phyloP scores from a whole-genome alignment of 2,113 vertebrate species.

The Albula goreensis region DNA sequence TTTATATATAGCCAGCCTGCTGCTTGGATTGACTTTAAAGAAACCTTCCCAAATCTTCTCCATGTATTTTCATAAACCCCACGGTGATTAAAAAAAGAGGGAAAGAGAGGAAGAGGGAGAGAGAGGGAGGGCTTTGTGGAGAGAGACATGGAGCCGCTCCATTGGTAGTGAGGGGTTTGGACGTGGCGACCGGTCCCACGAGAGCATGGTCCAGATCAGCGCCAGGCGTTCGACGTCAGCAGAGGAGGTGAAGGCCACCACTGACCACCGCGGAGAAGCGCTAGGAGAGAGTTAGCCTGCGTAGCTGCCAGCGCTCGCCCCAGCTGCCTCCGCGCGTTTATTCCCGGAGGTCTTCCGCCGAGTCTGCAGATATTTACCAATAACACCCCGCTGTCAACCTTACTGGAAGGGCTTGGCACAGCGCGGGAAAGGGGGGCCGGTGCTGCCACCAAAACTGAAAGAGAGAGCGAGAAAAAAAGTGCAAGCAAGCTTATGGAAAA shows the following conservation, averaged over 20 bases:
- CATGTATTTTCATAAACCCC: constrained; percentile 23
- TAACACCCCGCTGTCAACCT: background rate
- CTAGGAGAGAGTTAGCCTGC: background rate
- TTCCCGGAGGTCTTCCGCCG: background rate
- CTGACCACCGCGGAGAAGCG: background rate
- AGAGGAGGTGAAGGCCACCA: background rate
- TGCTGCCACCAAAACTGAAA: background rate
- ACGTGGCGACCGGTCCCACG: background rate
- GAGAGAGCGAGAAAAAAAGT: background rate
- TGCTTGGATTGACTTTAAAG: constrained; percentile 32
- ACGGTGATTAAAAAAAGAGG: background rate
- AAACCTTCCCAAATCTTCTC: constrained; percentile 5
- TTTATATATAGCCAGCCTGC: constrained; percentile 25
- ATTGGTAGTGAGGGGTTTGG: background rate
- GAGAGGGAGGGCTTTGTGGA: constrained; percentile 5
- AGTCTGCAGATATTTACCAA: background rate
- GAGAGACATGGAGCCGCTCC: constrained; percentile 8
- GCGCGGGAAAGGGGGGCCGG: background rate
- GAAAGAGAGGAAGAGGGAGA: background rate
- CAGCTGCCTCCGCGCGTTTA: background rate
- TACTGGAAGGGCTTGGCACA: constrained; percentile 10
- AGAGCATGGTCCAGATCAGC: background rate
- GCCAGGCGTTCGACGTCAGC: background rate
- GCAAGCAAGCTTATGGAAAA: background rate
- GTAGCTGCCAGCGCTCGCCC: background rate